Evolutionary conservation across 2,797 vertebrate genomes (phyloP).

Genomic region (Gallinago stenura): DNA sequence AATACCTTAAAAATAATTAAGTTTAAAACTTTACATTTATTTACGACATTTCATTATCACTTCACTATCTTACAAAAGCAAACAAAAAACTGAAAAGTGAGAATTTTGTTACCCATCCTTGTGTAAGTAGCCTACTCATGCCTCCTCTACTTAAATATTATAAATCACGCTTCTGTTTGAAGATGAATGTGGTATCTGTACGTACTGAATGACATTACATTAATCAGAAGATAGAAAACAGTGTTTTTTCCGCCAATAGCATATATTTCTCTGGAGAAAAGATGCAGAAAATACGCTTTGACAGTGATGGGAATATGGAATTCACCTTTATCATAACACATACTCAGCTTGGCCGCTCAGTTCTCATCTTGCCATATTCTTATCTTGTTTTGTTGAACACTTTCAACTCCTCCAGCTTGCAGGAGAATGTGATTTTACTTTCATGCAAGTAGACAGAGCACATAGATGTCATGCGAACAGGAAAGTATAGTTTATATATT

Average conservation of each 20-base stretch:
- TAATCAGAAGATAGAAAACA: conserved; percentile 5
- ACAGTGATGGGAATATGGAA: background rate
- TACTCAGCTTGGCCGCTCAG: background rate
- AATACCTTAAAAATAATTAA: background rate
- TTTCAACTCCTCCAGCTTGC: background rate
- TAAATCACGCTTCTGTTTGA: background rate
- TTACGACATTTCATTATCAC: background rate
- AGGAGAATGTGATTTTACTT: background rate
- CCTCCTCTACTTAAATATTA: background rate
- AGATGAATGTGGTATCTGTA: background rate
- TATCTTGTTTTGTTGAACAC: conserved; percentile 11
- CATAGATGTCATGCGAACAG: background rate
- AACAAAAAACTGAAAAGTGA: background rate
- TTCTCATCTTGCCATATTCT: background rate
- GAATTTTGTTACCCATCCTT: background rate
- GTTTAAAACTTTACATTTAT: background rate
- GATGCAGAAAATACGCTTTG: background rate
- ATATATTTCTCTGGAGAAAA: background rate
- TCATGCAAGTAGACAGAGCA: background rate
- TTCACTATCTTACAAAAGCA: background rate
- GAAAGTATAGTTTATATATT: background rate
- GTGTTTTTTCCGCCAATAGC: background rate
- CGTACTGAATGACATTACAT: background rate
- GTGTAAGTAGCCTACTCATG: background rate
- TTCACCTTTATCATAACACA: background rate